These are phyloP conservation scores for Tromatobia lineatoria DNA, from an alignment of 2,888 invertebrate species.

Conservation along the genomic window DNA sequence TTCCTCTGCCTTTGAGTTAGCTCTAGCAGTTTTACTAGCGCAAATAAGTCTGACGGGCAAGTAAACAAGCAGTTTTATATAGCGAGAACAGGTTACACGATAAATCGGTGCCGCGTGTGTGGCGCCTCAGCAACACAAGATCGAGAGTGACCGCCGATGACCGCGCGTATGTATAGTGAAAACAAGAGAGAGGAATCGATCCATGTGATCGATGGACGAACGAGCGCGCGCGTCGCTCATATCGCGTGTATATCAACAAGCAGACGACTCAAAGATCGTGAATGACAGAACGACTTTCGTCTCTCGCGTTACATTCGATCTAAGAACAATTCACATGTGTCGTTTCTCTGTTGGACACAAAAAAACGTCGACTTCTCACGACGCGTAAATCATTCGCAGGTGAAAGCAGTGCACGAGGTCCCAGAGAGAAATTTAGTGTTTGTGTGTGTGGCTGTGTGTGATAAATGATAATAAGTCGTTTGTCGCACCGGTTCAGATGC, in stretches of 20 bases:
- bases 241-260: not conserved
- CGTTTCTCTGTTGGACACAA: not conserved
- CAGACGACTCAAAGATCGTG: conserved; percentile 10
- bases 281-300: conserved; percentile 27
- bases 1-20: too few species aligned
- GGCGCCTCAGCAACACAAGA: conserved; percentile 44
- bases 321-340: conserved; percentile 9
- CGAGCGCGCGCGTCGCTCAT: not conserved
- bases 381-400: conserved; percentile 5
- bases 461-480: conserved; percentile 12
- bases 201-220: not conserved
- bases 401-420: conserved; percentile 18
- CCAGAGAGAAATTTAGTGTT: conserved; percentile 1
- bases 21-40: too few species aligned
- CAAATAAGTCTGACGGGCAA: too few species aligned
- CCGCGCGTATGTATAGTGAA: conserved; percentile 45
- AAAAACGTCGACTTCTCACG: not conserved
- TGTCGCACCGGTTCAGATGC: conserved; percentile 21
- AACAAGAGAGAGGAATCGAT: conserved; percentile 29
- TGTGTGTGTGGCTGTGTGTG: not conserved
- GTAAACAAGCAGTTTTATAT: not conserved
- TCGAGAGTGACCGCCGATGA: conserved; percentile 57
- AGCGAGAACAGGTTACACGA: conserved; percentile 47
- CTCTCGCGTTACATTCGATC: conserved; percentile 15
- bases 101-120: conserved; percentile 41